Evolutionary conservation across 2,797 vertebrate genomes (phyloP).

Genomic region (Mus minutoides): DNA sequence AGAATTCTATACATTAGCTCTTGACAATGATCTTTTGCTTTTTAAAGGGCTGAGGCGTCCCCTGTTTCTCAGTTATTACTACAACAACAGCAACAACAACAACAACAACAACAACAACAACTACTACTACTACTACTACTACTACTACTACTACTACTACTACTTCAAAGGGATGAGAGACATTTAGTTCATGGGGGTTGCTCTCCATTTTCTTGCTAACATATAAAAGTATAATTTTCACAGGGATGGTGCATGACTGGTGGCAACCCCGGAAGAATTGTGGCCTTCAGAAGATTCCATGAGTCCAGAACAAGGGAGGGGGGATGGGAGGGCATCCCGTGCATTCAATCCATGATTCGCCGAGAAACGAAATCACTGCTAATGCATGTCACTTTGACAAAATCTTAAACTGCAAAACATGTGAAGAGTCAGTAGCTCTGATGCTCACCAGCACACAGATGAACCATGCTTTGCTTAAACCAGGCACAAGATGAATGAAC

Average conservation of each 20-base stretch:
- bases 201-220: not conserved
- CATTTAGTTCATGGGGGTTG: not conserved
- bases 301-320: not conserved
- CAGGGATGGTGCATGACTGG: not conserved
- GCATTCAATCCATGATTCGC: not conserved
- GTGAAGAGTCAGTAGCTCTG: slow-evolving; percentile 19
- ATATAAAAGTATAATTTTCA: not conserved
- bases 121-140: no score
- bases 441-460: slow-evolving; percentile 14
- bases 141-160: no score
- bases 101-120: no score
- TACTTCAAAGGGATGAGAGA: not conserved
- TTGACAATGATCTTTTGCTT: not conserved
- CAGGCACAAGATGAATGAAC: not conserved
- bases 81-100: no score
- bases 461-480: slow-evolving; percentile 18
- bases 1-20: not conserved
- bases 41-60: not conserved
- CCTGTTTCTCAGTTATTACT: not conserved
- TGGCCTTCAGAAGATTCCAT: not conserved
- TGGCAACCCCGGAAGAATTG: not conserved
- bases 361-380: slow-evolving; percentile 13
- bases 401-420: not conserved
- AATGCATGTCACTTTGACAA: slow-evolving; percentile 22
- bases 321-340: no score